phyloP scores from a whole-genome alignment of 1,140 invertebrate species.

The Belonocnema kinseyi region DNA sequence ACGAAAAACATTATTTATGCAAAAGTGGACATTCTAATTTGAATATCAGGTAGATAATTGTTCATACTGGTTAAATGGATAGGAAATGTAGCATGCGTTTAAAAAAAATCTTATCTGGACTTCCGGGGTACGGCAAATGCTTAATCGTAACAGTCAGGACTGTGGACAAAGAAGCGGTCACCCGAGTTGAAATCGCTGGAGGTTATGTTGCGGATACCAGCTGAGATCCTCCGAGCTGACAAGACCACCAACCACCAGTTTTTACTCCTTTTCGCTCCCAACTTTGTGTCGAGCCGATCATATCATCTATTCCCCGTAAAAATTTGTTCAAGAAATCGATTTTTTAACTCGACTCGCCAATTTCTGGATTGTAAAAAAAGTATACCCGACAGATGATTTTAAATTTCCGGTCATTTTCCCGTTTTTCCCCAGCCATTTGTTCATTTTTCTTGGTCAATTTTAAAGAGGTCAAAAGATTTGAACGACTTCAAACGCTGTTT shows the following conservation, averaged over 20 bases:
- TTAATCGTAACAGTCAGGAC: slow-evolving; percentile 16
- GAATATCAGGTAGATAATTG: slow-evolving; percentile 30
- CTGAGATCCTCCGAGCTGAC: slow-evolving; percentile 60
- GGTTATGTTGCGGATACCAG: slow-evolving; percentile 49
- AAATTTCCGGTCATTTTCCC: too few relatives aligned
- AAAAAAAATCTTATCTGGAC: slow-evolving; percentile 16
- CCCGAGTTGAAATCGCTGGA: neutral
- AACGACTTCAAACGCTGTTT: too few relatives aligned
- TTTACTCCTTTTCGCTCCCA: slow-evolving; percentile 50
- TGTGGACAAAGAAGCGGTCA: neutral
- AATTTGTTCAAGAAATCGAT: neutral
- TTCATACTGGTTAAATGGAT: slow-evolving; percentile 3
- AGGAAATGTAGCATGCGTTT: slow-evolving; percentile 6
- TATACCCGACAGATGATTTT: too few relatives aligned
- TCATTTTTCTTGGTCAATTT: too few relatives aligned
- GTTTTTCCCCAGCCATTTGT: too few relatives aligned
- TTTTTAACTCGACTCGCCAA: neutral
- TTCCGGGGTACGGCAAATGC: slow-evolving; percentile 10
- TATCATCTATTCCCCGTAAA: neutral
- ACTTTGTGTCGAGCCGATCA: slow-evolving; percentile 15
- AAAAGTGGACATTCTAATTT: neutral
- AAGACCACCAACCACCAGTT: slow-evolving; percentile 57
- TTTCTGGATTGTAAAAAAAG: neutral
- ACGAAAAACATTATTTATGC: neutral
- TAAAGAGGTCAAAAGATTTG: too few relatives aligned